Conservation (phyloP, 2,888 invertebrate genomes). For the Orthosia gothica region DNA sequence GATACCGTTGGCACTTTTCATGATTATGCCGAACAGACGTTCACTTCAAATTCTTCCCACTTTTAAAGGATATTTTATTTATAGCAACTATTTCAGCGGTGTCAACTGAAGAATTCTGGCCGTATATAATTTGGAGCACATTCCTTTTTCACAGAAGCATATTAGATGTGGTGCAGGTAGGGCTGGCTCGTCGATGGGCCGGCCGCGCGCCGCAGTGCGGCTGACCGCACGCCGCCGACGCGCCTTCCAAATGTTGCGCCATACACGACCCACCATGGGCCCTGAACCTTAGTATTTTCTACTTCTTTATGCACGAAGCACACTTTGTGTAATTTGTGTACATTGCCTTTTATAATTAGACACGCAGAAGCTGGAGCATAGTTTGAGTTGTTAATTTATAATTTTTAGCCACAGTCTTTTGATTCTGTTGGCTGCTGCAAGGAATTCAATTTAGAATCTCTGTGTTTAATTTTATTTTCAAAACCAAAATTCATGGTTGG, state of each 20-base stretch:
- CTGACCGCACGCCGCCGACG: slow-evolving; percentile 57
- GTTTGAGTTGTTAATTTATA: slow-evolving; percentile 33
- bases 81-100: slow-evolving; percentile 31
- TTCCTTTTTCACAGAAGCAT: slow-evolving; percentile 54
- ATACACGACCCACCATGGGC: slow-evolving; percentile 52
- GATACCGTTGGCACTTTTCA: background rate
- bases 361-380: slow-evolving; percentile 6
- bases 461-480: background rate
- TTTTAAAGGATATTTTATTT: slow-evolving; percentile 38
- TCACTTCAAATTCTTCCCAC: background rate
- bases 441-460: background rate
- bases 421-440: background rate
- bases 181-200: slow-evolving; percentile 48
- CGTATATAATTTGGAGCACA: slow-evolving; percentile 49
- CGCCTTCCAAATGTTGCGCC: slow-evolving; percentile 57
- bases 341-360: slow-evolving; percentile 53
- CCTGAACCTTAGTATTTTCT: no score
- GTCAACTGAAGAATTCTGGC: slow-evolving; percentile 47
- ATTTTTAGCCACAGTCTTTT: slow-evolving; percentile 16
- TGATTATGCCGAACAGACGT: background rate
- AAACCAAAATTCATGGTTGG: background rate
- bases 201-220: slow-evolving; percentile 62
- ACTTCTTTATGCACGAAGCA: slow-evolving; percentile 62
- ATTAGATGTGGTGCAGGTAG: slow-evolving; percentile 68
- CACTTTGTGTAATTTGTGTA: slow-evolving; percentile 59